Percentiles rank a stretch among this genome's conserved stretches.
Evolutionary conservation across 2,888 invertebrate genomes (phyloP).

Genomic region (Argyresthia goedartella): DNA sequence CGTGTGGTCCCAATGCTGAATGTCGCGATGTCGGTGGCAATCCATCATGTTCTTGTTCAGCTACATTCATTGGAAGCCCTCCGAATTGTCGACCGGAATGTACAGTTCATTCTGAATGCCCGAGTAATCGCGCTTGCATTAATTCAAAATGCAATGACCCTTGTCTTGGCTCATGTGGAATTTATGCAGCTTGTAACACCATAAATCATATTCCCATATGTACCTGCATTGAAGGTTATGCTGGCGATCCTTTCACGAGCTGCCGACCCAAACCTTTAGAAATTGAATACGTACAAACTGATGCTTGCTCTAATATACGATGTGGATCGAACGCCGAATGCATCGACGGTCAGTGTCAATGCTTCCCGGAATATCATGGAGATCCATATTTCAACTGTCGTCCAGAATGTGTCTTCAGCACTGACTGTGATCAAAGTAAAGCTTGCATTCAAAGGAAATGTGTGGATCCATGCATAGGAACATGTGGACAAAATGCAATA

Average conservation of each 20-base stretch:
- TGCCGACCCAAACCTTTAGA: constrained; percentile 65
- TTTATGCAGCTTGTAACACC: constrained; percentile 72
- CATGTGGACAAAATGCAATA: constrained; percentile 75
- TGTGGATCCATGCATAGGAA: constrained; percentile 78
- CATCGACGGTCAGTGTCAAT: constrained; percentile 76
- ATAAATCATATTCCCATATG: constrained; percentile 83
- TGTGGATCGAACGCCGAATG: constrained; percentile 79
- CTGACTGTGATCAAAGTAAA: constrained; percentile 76
- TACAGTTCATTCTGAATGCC: constrained; percentile 80
- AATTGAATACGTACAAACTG: constrained; percentile 19
- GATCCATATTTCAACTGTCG: constrained; percentile 81
- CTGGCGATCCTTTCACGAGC: constrained; percentile 80
- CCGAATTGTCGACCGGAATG: constrained; percentile 80
- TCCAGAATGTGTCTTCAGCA: constrained; percentile 84
- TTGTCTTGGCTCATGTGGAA: constrained; percentile 82
- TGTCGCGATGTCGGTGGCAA: constrained; percentile 72
- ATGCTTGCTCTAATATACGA: constrained; percentile 79
- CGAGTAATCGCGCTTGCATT: constrained; percentile 81
- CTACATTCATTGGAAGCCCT: constrained; percentile 77
- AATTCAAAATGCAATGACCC: constrained; percentile 82
- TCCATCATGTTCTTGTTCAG: constrained; percentile 76
- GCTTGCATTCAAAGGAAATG: constrained; percentile 84
- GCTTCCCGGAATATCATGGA: constrained; percentile 79
- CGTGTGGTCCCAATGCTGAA: constrained; percentile 76
- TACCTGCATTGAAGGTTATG: constrained; percentile 77